phyloP scores from a whole-genome alignment of 2,113 vertebrate species.

The Microcebus griseorufus region DNA sequence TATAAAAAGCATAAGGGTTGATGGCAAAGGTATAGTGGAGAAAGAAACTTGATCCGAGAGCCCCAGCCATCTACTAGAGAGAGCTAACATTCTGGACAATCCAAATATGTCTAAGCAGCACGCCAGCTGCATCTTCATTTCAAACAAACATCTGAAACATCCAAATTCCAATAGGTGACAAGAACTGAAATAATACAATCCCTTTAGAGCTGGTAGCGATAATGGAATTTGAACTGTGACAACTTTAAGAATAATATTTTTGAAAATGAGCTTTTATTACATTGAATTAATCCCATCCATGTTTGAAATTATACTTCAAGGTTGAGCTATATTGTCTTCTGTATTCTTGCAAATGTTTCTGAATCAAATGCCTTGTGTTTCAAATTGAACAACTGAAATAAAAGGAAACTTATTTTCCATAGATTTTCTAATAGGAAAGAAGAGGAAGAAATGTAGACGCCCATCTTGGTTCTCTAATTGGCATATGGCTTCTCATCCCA shows the following conservation, averaged over 20 bases:
- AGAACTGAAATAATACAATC: slow-evolving; percentile 11
- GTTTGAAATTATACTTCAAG: not conserved
- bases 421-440: not conserved
- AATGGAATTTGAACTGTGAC: not conserved
- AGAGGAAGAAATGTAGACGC: not conserved
- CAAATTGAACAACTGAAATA: not conserved
- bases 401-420: not conserved
- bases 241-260: not conserved
- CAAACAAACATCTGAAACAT: not conserved
- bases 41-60: not conserved
- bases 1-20: not conserved
- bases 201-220: not conserved
- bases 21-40: not conserved
- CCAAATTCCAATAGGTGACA: not conserved
- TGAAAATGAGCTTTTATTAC: not conserved
- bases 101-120: not conserved
- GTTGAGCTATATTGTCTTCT: not conserved
- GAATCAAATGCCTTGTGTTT: not conserved
- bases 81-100: not conserved
- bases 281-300: not conserved
- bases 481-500: not conserved
- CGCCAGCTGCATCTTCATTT: not conserved
- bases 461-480: not conserved
- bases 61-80: not conserved
- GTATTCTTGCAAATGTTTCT: not conserved